These are phyloP conservation scores for Belonocnema kinseyi DNA, from an alignment of 1,140 invertebrate genomes.

Conservation along the genomic window DNA sequence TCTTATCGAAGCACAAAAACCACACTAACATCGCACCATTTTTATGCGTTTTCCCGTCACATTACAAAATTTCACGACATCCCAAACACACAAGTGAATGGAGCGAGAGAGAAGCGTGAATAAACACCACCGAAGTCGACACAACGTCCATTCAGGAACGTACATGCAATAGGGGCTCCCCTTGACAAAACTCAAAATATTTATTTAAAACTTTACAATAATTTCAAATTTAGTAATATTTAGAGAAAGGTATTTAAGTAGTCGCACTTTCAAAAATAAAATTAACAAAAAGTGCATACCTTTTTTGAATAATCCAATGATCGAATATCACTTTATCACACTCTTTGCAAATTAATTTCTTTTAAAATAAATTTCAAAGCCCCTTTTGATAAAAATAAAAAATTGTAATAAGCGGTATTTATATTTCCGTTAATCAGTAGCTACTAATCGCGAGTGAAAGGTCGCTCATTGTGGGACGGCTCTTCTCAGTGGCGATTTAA, in stretches of 20 bases:
- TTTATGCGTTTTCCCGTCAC: slow-evolving; percentile 44
- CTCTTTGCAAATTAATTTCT: not conserved
- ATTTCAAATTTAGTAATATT: not conserved
- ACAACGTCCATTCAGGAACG: slow-evolving; percentile 48
- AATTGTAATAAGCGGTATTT: not conserved
- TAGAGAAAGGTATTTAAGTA: not conserved
- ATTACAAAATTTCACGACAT: slow-evolving; percentile 40
- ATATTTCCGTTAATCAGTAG: not conserved
- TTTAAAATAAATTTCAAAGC: no score
- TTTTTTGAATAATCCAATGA: slow-evolving; percentile 5
- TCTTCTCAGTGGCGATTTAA: slow-evolving; percentile 3
- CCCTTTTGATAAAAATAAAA: not conserved
- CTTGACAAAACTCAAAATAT: not conserved
- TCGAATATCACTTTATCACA: not conserved
- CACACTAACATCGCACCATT: slow-evolving; percentile 37
- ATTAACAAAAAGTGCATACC: not conserved
- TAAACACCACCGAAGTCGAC: slow-evolving; percentile 76
- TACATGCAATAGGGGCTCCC: not conserved
- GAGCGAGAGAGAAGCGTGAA: slow-evolving; percentile 59
- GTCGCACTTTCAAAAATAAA: not conserved
- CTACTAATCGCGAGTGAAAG: slow-evolving; percentile 9
- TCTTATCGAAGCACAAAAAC: slow-evolving; percentile 45
- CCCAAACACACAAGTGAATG: slow-evolving; percentile 33
- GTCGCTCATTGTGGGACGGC: slow-evolving; percentile 12
- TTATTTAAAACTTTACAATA: not conserved